Percentiles rank a stretch among this genome's conserved stretches.
Conservation (phyloP, 2,797 vertebrate species). For the Thalassophryne amazonica region DNA sequence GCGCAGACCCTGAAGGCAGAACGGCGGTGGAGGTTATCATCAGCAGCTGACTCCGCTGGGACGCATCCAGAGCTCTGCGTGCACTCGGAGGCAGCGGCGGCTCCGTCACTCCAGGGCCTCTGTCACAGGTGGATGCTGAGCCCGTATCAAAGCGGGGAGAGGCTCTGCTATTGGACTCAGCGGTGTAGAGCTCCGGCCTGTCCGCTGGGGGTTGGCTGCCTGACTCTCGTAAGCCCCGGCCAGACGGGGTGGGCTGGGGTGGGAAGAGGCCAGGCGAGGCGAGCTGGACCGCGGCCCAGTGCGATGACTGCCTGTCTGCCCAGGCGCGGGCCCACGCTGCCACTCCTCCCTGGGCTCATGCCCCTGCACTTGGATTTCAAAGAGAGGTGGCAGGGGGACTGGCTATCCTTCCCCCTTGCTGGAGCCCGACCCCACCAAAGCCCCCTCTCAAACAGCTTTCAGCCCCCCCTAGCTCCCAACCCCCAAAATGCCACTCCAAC, state of each 20-base stretch:
- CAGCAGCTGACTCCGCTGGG: slow-evolving; percentile 68
- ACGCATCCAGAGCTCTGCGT: slow-evolving; percentile 67
- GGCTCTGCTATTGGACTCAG: slow-evolving; percentile 37
- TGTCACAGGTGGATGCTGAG: slow-evolving; percentile 27
- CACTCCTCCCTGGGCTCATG: slow-evolving; percentile 80
- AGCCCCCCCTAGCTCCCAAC: slow-evolving; percentile 52
- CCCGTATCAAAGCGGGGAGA: slow-evolving; percentile 31
- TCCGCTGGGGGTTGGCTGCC: slow-evolving; percentile 77
- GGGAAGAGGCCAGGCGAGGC: slow-evolving; percentile 69
- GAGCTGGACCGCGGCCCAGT: slow-evolving; percentile 77
- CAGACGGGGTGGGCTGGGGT: slow-evolving; percentile 74
- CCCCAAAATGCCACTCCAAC: slow-evolving; percentile 67
- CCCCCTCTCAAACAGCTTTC: slow-evolving; percentile 51
- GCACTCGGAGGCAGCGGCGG: slow-evolving; percentile 36
- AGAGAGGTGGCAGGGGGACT: slow-evolving; percentile 73
- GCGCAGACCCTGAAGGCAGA: slow-evolving; percentile 73
- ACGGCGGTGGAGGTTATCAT: slow-evolving; percentile 76
- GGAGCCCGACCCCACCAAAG: slow-evolving; percentile 56
- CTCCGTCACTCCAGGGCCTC: slow-evolving; percentile 25
- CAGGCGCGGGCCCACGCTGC: slow-evolving; percentile 79
- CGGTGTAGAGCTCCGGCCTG: slow-evolving; percentile 68
- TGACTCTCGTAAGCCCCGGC: slow-evolving; percentile 72
- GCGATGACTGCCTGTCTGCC: slow-evolving; percentile 84
- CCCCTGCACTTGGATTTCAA: slow-evolving; percentile 83
- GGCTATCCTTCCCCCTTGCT: slow-evolving; percentile 67